Base-by-base conservation (phyloP, 2,797 vertebrate species). In the Microctenopoma stevenorrisi region DNA sequence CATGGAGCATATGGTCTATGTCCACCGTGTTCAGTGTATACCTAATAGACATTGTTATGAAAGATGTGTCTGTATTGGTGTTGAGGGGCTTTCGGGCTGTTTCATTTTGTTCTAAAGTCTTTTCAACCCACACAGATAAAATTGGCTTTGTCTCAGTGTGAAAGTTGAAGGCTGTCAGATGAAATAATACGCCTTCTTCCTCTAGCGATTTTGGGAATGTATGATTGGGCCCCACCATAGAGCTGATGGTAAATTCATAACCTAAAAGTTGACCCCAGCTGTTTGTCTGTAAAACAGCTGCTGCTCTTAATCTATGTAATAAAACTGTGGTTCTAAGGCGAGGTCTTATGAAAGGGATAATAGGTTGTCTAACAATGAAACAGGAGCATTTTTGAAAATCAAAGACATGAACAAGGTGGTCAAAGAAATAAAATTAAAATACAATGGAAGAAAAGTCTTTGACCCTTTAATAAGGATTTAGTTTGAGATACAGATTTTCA, bases 1-100 rank as follows among this genome's bases (percentile, higher is more conserved):
- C 53, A 55, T 25, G 43, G 18, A 85, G 33, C 88, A 84, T 81
- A 76, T 84, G 87, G 75, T 87, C 37, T 59, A 42, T 68, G 57
- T 90, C 79, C 63, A 47, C 14, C 49, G 10, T 2, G 7, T 64
- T 37, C 57, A 76, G 57, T 83, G 51, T 78, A 88, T 50, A 78
- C 52, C 49, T 74, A 83, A 37, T 30, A 44, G 79, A 84, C 81
- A 76, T 18, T 9, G 73, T 68, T 74, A 59, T 35, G 61, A 78
- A 64, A 81, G 70, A 69, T 42, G 38, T 67, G 73, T 59, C 57
- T 48, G 50, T 54, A 44, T 61, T 3, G 8, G 50, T 68, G 63
- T 53, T 13, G 33, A 47, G 48, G 50, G 25, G 66, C 59, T 61
- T 22, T 57, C 18, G 25, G 25, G 58, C 82, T 79, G 68, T 58